phyloP scores from a whole-genome alignment of 2,797 vertebrate genomes.

The Phylloscopus collybita region DNA sequence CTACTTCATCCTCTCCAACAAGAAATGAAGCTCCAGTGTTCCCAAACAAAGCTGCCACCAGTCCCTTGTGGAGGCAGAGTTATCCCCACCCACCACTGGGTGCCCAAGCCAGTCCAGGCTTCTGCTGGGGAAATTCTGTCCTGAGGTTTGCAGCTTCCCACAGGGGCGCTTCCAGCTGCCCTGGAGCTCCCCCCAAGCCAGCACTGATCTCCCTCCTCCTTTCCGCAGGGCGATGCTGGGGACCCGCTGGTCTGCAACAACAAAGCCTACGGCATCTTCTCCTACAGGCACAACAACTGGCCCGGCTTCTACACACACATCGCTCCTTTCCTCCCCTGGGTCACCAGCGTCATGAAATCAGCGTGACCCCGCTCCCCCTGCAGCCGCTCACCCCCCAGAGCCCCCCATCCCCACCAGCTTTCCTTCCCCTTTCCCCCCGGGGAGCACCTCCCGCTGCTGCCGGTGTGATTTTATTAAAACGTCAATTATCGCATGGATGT shows the following conservation, averaged over 20 bases:
- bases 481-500: not conserved
- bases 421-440: not conserved
- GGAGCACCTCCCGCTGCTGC: not conserved
- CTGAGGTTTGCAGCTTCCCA: too few relatives aligned
- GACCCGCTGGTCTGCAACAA: conserved; percentile 31
- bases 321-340: not conserved
- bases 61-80: not conserved
- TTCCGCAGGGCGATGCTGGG: not conserved
- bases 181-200: not conserved
- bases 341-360: not conserved
- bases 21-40: not conserved
- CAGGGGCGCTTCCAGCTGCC: too few relatives aligned
- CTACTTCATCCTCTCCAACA: too few relatives aligned
- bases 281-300: not conserved
- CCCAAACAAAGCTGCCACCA: not conserved
- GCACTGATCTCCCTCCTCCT: not conserved
- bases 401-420: not conserved
- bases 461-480: too few relatives aligned
- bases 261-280: conserved; percentile 53
- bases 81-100: not conserved
- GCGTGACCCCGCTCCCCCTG: not conserved
- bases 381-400: not conserved
- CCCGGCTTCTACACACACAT: conserved; percentile 1
- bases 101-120: not conserved
- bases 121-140: not conserved